Evolutionary conservation across 2,888 invertebrate genomes (phyloP).

Genomic region (Scaptomyza flava): DNA sequence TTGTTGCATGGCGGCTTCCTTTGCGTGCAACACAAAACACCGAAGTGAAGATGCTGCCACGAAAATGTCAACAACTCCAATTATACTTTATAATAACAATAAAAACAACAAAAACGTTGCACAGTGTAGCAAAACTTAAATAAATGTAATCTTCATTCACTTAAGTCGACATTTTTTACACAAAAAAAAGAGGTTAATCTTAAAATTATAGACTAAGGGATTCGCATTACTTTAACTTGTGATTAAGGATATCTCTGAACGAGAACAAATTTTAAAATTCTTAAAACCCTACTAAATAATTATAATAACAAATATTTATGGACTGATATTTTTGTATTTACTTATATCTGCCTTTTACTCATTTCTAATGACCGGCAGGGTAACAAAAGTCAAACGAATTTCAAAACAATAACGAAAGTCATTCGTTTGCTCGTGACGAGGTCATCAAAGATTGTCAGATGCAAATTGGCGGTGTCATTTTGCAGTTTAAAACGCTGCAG

Average conservation of each 20-base stretch:
- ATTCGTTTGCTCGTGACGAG: conserved; percentile 78
- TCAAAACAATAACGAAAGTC: conserved; percentile 78
- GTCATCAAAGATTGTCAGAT: conserved; percentile 75
- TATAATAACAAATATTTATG: neutral
- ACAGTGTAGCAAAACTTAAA: conserved; percentile 9
- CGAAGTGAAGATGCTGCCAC: conserved; percentile 67
- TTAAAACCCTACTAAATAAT: no score
- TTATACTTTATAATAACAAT: conserved; percentile 24
- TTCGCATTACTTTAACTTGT: neutral
- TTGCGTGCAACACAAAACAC: conserved; percentile 38
- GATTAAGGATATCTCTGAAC: neutral
- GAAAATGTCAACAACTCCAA: conserved; percentile 50
- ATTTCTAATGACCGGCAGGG: conserved; percentile 3
- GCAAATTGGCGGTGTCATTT: conserved; percentile 68
- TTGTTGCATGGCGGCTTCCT: conserved; percentile 52
- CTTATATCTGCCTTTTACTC: neutral
- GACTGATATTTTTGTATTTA: neutral
- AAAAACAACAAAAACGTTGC: conserved; percentile 10
- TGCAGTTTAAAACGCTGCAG: conserved; percentile 6
- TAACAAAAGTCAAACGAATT: conserved; percentile 56
- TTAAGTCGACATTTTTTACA: conserved; percentile 10
- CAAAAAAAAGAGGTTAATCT: conserved; percentile 18
- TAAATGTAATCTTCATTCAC: conserved; percentile 9
- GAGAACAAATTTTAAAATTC: neutral
- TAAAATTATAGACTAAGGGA: conserved; percentile 7